Percentiles rank a stretch among this genome's conserved stretches.
Conservation (phyloP, 2,113 vertebrate genomes). For the Forbesichthys papilliferus region DNA sequence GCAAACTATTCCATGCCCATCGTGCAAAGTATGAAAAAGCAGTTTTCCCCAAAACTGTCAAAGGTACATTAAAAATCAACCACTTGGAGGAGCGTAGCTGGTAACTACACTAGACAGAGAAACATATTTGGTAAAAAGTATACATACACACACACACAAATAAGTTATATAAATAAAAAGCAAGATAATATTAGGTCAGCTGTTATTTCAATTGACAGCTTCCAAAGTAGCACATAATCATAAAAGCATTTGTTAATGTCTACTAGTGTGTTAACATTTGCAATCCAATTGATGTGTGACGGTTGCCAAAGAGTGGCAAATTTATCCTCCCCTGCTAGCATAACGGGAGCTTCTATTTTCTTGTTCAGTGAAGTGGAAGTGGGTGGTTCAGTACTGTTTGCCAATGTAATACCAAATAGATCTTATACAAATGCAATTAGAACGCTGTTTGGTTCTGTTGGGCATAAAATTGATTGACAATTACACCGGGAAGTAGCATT, state of each 20-base stretch:
- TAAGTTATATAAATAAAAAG: constrained; percentile 19
- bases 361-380: constrained; percentile 67
- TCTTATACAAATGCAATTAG: constrained; percentile 67
- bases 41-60: no score
- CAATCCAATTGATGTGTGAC: constrained; percentile 53
- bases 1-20: no score
- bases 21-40: no score
- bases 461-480: constrained; percentile 57
- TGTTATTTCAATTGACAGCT: constrained; percentile 44
- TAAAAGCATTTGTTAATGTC: constrained; percentile 53
- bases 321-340: constrained; percentile 58
- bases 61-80: no score
- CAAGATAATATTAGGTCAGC: constrained; percentile 36
- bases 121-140: no score
- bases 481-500: constrained; percentile 33
- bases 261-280: constrained; percentile 38
- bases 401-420: constrained; percentile 55
- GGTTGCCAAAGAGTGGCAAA: constrained; percentile 53
- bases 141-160: not conserved
- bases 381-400: constrained; percentile 58
- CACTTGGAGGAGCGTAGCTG: no score
- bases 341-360: constrained; percentile 54
- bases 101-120: no score
- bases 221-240: constrained; percentile 42
- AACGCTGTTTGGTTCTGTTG: constrained; percentile 45